Evolutionary conservation across 2,797 vertebrate genomes (phyloP).

Genomic region (Premnoplex brunnescens): DNA sequence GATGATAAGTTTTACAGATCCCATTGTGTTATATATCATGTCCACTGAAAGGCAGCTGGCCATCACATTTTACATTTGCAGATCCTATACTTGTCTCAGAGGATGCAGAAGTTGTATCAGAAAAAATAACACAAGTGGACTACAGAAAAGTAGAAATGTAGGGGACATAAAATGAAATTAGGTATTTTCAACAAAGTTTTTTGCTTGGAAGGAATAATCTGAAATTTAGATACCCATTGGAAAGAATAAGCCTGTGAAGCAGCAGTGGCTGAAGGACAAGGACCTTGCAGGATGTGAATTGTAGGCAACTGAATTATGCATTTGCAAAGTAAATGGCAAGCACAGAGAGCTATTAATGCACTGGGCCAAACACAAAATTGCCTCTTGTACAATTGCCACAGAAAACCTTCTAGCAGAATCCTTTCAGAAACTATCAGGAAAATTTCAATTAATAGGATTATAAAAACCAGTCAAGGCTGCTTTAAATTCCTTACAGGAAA

Average conservation of each 20-base stretch:
- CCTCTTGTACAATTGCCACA: neutral
- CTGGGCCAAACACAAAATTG: neutral
- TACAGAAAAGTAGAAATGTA: neutral
- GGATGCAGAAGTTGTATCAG: neutral
- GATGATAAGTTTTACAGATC: neutral
- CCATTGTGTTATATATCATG: neutral
- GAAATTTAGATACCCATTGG: neutral
- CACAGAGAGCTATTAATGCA: neutral
- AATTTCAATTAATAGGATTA: neutral
- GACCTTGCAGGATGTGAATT: neutral
- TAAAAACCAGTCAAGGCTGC: neutral
- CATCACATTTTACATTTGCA: neutral
- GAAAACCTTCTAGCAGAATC: neutral
- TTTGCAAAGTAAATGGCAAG: neutral
- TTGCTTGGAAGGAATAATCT: neutral
- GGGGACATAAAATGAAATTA: neutral
- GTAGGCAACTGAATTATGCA: neutral
- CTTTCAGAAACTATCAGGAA: neutral
- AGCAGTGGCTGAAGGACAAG: neutral
- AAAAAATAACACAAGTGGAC: neutral
- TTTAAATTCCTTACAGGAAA: neutral
- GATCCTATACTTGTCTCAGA: neutral
- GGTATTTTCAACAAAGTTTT: neutral
- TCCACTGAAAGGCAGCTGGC: neutral
- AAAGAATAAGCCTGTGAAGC: neutral